Conservation (phyloP, 2,888 invertebrate genomes). For the Ochropleura leucogaster region DNA sequence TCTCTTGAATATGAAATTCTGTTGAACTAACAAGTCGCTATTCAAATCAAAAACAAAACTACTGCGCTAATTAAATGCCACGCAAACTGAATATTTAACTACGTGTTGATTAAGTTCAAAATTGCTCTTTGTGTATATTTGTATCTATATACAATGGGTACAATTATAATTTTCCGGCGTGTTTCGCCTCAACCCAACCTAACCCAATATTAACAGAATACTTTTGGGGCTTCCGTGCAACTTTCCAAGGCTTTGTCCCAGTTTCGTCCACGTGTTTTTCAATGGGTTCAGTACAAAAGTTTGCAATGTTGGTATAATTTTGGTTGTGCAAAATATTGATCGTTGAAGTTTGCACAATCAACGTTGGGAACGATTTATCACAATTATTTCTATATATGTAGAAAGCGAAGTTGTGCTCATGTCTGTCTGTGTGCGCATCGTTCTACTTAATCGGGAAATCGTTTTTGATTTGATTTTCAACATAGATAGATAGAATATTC, state of each 20-base stretch:
- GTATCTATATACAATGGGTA: conserved; percentile 4
- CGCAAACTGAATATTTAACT: conserved; percentile 40
- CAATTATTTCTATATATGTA: background rate
- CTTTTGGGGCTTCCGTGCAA: conserved; percentile 38
- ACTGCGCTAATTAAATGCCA: conserved; percentile 30
- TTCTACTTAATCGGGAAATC: background rate
- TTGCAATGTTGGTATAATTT: conserved; percentile 15
- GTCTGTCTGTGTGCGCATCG: background rate
- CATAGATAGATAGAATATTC: too few species aligned
- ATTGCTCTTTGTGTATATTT: conserved; percentile 21
- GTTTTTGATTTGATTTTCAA: background rate
- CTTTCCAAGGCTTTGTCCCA: conserved; percentile 46
- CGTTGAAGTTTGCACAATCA: background rate
- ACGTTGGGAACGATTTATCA: background rate
- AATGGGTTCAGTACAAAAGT: conserved; percentile 15
- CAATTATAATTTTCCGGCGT: conserved; percentile 25
- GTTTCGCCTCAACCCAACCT: conserved; percentile 45
- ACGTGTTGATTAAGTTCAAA: conserved; percentile 49
- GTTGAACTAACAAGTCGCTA: conserved; percentile 28
- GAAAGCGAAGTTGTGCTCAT: background rate
- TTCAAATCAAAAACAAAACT: conserved; percentile 52
- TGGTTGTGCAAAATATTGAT: background rate
- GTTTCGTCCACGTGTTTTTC: conserved; percentile 43
- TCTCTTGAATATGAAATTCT: conserved; percentile 22
- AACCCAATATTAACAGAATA: conserved; percentile 38